These are phyloP conservation scores for Poecilobothrus nobilitatus DNA, from an alignment of 2,888 invertebrate species.

Conservation along the genomic window DNA sequence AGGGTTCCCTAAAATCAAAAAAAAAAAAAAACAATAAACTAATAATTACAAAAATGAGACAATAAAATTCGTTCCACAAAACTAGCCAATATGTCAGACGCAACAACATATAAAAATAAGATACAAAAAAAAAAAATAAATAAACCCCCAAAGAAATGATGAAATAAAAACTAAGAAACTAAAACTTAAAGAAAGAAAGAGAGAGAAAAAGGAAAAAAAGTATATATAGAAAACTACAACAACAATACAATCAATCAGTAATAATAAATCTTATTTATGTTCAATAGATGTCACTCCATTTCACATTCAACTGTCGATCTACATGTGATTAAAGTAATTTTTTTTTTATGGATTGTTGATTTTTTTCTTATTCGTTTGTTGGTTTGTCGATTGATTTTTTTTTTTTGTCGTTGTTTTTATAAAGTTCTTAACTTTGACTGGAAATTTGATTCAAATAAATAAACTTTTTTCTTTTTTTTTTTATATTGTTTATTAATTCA, in stretches of 20 bases:
- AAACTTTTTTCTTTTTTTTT: no score
- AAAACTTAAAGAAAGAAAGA: not conserved
- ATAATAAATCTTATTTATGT: constrained; percentile 12
- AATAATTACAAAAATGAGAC: not conserved
- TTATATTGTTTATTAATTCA: no score
- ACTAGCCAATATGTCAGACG: not conserved
- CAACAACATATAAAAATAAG: not conserved
- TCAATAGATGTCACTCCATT: constrained; percentile 11
- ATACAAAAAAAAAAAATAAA: no score
- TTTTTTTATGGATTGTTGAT: not conserved
- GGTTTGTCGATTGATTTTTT: no score
- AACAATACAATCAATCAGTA: constrained; percentile 10
- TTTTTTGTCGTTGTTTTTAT: no score
- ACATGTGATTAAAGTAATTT: constrained; percentile 1
- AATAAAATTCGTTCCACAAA: not conserved
- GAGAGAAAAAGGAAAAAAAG: not conserved
- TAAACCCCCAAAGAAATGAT: not conserved
- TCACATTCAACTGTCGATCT: constrained; percentile 9
- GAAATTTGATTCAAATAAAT: no score
- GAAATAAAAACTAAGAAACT: not conserved
- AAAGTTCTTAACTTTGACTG: no score
- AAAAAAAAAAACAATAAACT: not conserved
- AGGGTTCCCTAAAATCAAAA: not conserved
- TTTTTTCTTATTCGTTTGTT: no score
- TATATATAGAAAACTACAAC: not conserved